Evolutionary conservation across 2,888 invertebrate genomes (phyloP), one percentile per base, ranked within the genome.

Genomic region (Pseudococcus longispinus): DNA sequence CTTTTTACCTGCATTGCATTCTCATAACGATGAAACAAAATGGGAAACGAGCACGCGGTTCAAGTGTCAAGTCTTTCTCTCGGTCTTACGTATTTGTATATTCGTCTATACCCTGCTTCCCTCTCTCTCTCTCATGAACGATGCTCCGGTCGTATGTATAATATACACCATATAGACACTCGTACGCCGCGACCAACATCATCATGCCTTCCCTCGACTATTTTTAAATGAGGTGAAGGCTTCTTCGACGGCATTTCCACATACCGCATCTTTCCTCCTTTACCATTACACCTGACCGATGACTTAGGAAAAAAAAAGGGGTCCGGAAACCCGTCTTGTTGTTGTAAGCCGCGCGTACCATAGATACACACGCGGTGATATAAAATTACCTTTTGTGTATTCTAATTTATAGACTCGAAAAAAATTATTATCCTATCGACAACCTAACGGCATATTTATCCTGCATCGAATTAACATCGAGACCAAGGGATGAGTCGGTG

Each of bases 171-270:
- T 37, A 29, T 15, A 70, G 4, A 32, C 74, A 37, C 29, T 5
- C 9, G 74, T 74, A 80, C 70, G 13, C 29, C 77, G 60, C 60
- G 60, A 60, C 11, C 60, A 60, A 60, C 60, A 60, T 32, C 70
- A 70, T 32, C 20, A 42, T 42, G 42, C 77, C 70, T 70, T 80
- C 77, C 77, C 42, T 70, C 32, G 77, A 80, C 77, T 80, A 80
- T 80, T 80, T 80, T 80, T 80, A 80, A 80, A 80, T 80, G 77
- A 80, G 77, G 77, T 80, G 77, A 80, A 80, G 77, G 77, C 42
- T 80, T 80, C 77, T 37, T 80, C 77, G 74, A 74, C 74, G 42
- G 77, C 42, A 80, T 80, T 80, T 80, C 77, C 29, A 42, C 32
- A 23, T 42, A 37, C 77, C 77, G 29, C 42, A 23, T 42, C 77